These are phyloP conservation scores for Pelmatolapia mariae DNA, from an alignment of 2,113 vertebrate genomes.

Conservation along the genomic window DNA sequence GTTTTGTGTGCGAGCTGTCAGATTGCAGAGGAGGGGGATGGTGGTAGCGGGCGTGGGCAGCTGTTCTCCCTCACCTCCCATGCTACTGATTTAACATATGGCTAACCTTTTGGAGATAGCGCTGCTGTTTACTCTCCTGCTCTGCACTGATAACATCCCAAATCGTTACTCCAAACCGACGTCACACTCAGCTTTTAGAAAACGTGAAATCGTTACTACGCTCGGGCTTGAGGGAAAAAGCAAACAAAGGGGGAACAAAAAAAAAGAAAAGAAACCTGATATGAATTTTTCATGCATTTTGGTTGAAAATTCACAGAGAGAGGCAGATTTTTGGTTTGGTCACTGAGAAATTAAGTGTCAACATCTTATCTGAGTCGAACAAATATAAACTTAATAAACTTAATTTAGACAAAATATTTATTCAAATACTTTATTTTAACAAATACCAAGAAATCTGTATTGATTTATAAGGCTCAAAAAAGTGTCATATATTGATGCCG, in stretches of 20 bases:
- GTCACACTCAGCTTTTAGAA: conserved; percentile 46
- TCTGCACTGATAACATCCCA: conserved; percentile 64
- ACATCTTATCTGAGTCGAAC: rapidly evolving
- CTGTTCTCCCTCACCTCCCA: conserved; percentile 46
- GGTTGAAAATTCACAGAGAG: not conserved
- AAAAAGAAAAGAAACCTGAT: not conserved
- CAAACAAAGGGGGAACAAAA: not conserved
- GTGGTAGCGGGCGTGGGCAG: conserved; percentile 7
- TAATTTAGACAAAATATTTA: not conserved
- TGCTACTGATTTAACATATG: conserved; percentile 71
- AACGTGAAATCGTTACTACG: not conserved
- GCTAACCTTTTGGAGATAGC: conserved; percentile 72
- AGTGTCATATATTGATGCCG: not conserved
- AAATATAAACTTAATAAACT: not conserved
- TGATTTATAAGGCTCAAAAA: not conserved
- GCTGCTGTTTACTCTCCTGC: conserved; percentile 64
- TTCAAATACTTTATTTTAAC: not conserved
- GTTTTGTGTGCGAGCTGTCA: conserved; percentile 11
- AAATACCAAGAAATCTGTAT: not conserved
- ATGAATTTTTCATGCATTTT: not conserved
- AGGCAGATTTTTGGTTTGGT: not conserved
- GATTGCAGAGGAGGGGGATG: conserved; percentile 20
- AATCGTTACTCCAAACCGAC: conserved; percentile 58
- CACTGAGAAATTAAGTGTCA: not conserved
- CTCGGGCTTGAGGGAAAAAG: not conserved